A percentile compares a stretch with the other conserved stretches of the same genome.
Evolutionary conservation across 1,140 invertebrate species (phyloP).

Genomic region (Stegodyphus dumicola): DNA sequence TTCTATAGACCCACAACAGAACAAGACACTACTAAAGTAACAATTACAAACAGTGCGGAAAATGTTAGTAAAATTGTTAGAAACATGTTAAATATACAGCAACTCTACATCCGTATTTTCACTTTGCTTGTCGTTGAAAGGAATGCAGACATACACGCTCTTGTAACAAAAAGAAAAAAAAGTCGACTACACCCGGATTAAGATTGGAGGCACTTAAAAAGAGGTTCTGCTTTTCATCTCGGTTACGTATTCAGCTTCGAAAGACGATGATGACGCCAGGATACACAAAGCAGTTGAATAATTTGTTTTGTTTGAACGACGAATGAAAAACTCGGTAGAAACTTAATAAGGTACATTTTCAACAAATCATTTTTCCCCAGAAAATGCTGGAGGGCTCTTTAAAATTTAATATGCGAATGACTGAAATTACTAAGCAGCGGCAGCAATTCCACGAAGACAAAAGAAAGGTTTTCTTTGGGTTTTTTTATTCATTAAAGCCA

Average conservation of each 20-base stretch:
- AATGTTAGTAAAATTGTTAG: too few species aligned
- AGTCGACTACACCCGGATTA: not conserved
- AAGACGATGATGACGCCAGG: slow-evolving; percentile 40
- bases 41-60: too few species aligned
- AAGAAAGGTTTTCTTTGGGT: slow-evolving; percentile 52
- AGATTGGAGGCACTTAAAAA: slow-evolving; percentile 37
- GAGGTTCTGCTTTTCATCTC: slow-evolving; percentile 47
- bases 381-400: slow-evolving; percentile 51
- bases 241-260: slow-evolving; percentile 35
- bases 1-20: too few species aligned
- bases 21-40: too few species aligned
- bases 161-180: too few species aligned
- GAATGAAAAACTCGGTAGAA: slow-evolving; percentile 60
- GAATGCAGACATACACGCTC: too few species aligned
- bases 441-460: slow-evolving; percentile 55
- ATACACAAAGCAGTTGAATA: slow-evolving; percentile 57
- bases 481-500: slow-evolving; percentile 58
- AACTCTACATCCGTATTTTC: too few species aligned
- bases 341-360: slow-evolving; percentile 61
- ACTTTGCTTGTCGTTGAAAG: too few species aligned
- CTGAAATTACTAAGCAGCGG: slow-evolving; percentile 58
- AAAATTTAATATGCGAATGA: slow-evolving; percentile 62
- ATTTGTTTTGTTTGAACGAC: slow-evolving; percentile 59
- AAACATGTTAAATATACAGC: too few species aligned
- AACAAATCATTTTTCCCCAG: slow-evolving; percentile 56